Evolutionary conservation across 2,888 invertebrate genomes (phyloP).

Genomic region (Phytoseiulus persimilis): DNA sequence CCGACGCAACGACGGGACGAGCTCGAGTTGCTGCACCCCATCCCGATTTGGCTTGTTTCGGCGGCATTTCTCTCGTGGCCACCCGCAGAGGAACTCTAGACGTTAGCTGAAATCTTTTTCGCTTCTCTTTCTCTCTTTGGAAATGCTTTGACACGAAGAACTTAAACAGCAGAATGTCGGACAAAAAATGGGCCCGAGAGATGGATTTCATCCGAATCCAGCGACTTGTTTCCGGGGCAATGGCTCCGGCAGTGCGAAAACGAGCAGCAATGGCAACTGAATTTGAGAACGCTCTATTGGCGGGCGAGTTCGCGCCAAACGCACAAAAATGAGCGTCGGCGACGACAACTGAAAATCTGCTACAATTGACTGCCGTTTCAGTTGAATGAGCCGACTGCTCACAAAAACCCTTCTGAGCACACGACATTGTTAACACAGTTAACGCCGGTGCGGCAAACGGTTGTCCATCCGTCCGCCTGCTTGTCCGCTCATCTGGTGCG

Average conservation of each 20-base stretch:
- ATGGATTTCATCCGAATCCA: not conserved
- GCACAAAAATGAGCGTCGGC: not conserved
- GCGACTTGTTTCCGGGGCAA: not conserved
- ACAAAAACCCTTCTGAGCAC: slow-evolving; percentile 5
- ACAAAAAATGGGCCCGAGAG: not conserved
- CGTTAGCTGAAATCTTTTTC: slow-evolving; percentile 5
- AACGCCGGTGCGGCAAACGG: not conserved
- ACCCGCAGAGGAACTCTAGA: slow-evolving; percentile 5
- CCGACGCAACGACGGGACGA: too few species aligned
- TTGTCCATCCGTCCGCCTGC: not conserved
- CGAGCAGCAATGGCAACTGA: not conserved
- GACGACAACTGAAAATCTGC: not conserved
- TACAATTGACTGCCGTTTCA: not conserved
- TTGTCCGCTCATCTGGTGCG: not conserved
- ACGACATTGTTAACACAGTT: slow-evolving; percentile 5
- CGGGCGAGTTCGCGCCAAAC: not conserved
- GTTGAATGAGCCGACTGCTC: not conserved
- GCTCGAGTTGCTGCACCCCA: not conserved
- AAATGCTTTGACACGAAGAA: slow-evolving; percentile 5
- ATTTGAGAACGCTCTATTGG: not conserved
- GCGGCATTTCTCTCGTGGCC: slow-evolving; percentile 5
- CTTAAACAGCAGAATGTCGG: not conserved
- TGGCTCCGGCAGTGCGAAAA: not conserved
- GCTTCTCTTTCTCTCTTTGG: not conserved
- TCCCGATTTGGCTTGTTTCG: not conserved